Percentiles rank a stretch among this genome's conserved stretches.
Evolutionary conservation across 2,888 invertebrate species (phyloP).

Genomic region (Nemotelus pantherinus): DNA sequence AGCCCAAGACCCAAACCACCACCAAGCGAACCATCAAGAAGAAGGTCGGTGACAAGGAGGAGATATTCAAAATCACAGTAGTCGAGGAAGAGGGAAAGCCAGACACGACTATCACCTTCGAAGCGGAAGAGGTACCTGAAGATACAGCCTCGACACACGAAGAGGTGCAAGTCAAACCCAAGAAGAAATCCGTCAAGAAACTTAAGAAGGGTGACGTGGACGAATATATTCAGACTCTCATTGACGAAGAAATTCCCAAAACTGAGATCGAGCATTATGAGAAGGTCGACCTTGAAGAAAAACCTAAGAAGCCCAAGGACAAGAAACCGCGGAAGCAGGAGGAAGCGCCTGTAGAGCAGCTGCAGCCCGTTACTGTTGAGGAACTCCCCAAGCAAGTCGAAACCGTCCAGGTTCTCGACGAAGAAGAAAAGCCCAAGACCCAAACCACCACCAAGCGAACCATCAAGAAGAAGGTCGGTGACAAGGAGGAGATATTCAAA

Average conservation of each 20-base stretch:
- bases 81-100: conserved; percentile 61
- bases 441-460: conserved; percentile 64
- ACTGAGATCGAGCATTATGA: conserved; percentile 34
- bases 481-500: conserved; percentile 62
- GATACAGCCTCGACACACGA: conserved; percentile 46
- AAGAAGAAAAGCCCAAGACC: conserved; percentile 62
- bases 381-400: conserved; percentile 64
- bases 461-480: conserved; percentile 62
- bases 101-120: conserved; percentile 54
- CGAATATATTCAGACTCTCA: conserved; percentile 54
- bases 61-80: conserved; percentile 56
- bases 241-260: conserved; percentile 60
- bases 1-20: conserved; percentile 52
- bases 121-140: conserved; percentile 52
- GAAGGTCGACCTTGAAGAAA: conserved; percentile 32
- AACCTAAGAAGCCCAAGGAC: conserved; percentile 56
- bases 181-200: conserved; percentile 43
- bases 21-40: conserved; percentile 61
- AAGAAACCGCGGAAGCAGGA: conserved; percentile 55
- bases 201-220: conserved; percentile 59
- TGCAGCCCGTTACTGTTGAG: conserved; percentile 54
- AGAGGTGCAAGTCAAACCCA: conserved; percentile 56
- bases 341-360: conserved; percentile 53
- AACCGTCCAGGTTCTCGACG: conserved; percentile 62
- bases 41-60: conserved; percentile 54